These are phyloP conservation scores for Gymnoscopelus braueri DNA, from an alignment of 2,797 vertebrate species.

Conservation along the genomic window DNA sequence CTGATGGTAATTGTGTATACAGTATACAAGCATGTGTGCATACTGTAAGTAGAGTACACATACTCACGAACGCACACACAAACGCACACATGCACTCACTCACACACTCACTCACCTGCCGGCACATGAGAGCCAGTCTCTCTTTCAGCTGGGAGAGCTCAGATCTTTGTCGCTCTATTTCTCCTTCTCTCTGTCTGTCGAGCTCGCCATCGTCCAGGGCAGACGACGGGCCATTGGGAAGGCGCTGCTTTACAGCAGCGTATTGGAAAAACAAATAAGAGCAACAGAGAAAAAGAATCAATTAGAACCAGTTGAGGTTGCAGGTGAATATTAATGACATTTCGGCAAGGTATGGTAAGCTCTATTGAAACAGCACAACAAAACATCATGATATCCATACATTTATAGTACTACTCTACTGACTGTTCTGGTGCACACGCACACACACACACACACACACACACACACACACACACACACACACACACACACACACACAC, in stretches of 20 bases:
- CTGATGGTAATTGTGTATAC: too few species aligned
- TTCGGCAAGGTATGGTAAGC: neutral
- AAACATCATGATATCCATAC: conserved; percentile 59
- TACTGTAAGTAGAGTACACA: neutral
- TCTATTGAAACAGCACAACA: conserved; percentile 44
- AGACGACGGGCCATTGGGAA: conserved; percentile 85
- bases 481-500: conserved; percentile 49
- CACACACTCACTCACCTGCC: conserved; percentile 82
- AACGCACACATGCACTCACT: conserved; percentile 21
- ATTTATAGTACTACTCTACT: conserved; percentile 60
- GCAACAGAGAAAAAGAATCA: conserved; percentile 30
- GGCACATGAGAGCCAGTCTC: conserved; percentile 90
- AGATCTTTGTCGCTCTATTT: conserved; percentile 88
- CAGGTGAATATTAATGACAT: conserved; percentile 10
- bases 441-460: conserved; percentile 67
- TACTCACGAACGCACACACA: neutral
- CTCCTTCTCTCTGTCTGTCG: conserved; percentile 85
- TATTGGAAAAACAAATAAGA: conserved; percentile 28
- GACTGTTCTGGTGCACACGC: conserved; percentile 35
- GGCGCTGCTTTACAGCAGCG: conserved; percentile 65
- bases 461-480: too few species aligned
- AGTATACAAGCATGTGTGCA: too few species aligned
- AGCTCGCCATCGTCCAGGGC: conserved; percentile 83
- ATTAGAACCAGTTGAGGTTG: conserved; percentile 29
- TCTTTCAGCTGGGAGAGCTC: conserved; percentile 92